Conservation (phyloP, 23 tunicate genomes). For the Halocynthia aurantium region DNA sequence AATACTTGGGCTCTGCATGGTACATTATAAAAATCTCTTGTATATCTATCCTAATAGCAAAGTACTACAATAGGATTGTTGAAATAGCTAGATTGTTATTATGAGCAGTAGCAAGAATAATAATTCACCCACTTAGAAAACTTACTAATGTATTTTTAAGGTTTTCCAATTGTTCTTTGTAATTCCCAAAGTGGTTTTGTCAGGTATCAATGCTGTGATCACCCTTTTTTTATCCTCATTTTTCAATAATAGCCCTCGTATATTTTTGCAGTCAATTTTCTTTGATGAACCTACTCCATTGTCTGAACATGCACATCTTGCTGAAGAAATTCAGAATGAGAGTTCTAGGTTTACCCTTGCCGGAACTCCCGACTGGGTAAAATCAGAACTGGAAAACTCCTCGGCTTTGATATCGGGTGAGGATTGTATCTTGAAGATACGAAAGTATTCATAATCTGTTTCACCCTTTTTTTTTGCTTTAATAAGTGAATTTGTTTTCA, state of each 20-base stretch:
- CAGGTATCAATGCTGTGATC: not conserved
- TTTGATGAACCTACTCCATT: conserved; percentile 36
- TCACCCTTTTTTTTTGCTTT: not conserved
- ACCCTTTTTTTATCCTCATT: not conserved
- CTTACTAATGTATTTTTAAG: not conserved
- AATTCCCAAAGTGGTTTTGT: not conserved
- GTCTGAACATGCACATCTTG: not conserved
- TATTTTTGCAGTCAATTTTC: conserved; percentile 36
- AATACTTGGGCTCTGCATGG: too few relatives aligned
- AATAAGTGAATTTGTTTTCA: not conserved
- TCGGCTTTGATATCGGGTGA: conserved; percentile 11
- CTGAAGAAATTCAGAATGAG: conserved; percentile 1
- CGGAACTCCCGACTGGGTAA: conserved; percentile 52
- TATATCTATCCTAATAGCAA: too few relatives aligned
- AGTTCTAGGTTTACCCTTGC: not conserved
- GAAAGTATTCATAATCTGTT: not conserved
- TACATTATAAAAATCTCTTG: too few relatives aligned
- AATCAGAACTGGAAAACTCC: conserved; percentile 24
- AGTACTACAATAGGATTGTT: too few relatives aligned
- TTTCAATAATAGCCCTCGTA: not conserved
- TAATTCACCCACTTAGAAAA: not conserved
- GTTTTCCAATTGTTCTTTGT: not conserved
- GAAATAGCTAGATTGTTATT: too few relatives aligned
- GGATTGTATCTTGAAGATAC: not conserved
- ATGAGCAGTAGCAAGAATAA: not conserved